Conservation (phyloP, 2,888 invertebrate species). For the Heliconius sara region DNA sequence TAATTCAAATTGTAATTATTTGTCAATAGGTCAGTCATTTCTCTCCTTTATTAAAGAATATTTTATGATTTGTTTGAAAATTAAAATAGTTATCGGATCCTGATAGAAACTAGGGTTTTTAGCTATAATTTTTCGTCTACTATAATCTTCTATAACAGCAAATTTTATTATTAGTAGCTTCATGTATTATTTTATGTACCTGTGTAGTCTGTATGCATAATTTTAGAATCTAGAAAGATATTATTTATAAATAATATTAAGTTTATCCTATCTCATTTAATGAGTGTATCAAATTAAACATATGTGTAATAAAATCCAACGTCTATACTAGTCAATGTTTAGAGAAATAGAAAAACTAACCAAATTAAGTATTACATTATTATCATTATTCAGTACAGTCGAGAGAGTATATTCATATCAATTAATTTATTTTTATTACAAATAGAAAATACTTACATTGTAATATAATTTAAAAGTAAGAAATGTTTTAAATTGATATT, state of each 20-base stretch:
- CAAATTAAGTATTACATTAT: not conserved
- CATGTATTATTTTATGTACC: not conserved
- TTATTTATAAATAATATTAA: not conserved
- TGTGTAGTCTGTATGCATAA: not conserved
- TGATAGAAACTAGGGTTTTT: not conserved
- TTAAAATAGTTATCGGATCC: not conserved
- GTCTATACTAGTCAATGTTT: conserved; percentile 1
- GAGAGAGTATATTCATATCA: conserved; percentile 43
- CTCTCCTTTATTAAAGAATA: too few relatives aligned
- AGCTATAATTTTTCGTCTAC: not conserved
- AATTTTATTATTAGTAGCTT: not conserved
- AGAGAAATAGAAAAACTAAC: not conserved
- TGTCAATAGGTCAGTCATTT: too few relatives aligned
- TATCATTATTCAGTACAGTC: conserved; percentile 10
- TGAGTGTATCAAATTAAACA: not conserved
- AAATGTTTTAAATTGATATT: not conserved
- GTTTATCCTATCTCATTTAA: not conserved
- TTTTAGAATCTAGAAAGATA: not conserved
- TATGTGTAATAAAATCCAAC: conserved; percentile 4
- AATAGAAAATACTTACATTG: not conserved
- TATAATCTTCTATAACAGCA: not conserved
- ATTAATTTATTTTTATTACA: conserved; percentile 25
- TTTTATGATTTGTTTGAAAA: not conserved
- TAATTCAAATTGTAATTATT: too few relatives aligned
- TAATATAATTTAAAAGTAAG: conserved; percentile 1